Conservation (phyloP, 2,113 vertebrate species). For the Malurus cyaneus region DNA sequence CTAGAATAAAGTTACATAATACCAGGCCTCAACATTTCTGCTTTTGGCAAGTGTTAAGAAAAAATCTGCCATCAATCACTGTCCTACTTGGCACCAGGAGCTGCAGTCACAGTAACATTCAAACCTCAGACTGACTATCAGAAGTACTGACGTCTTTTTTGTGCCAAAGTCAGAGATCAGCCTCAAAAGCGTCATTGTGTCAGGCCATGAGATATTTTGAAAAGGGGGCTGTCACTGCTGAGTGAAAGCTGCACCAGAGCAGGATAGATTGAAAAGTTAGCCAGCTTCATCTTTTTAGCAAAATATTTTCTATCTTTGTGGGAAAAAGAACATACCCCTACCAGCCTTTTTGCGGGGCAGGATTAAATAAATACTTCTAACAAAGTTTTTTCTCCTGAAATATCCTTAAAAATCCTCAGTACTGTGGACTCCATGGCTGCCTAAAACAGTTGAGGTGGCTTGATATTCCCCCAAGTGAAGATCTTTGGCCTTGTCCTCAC, state of each 20-base stretch:
- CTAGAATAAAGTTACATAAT: neutral
- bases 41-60: neutral
- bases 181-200: neutral
- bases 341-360: neutral
- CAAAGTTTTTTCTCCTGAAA: accelerated
- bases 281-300: neutral
- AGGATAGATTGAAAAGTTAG: neutral
- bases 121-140: neutral
- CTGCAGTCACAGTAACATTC: neutral
- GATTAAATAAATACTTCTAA: neutral
- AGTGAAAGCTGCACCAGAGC: neutral
- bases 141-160: neutral
- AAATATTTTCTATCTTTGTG: neutral
- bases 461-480: neutral
- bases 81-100: neutral
- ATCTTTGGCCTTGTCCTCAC: neutral
- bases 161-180: neutral
- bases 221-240: neutral
- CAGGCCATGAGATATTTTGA: neutral
- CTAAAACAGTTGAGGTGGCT: neutral
- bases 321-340: neutral
- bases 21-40: neutral
- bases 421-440: neutral
- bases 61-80: neutral
- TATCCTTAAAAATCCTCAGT: neutral